Evolutionary conservation across 2,888 invertebrate genomes (phyloP).

Genomic region (Agonopterix arenella): DNA sequence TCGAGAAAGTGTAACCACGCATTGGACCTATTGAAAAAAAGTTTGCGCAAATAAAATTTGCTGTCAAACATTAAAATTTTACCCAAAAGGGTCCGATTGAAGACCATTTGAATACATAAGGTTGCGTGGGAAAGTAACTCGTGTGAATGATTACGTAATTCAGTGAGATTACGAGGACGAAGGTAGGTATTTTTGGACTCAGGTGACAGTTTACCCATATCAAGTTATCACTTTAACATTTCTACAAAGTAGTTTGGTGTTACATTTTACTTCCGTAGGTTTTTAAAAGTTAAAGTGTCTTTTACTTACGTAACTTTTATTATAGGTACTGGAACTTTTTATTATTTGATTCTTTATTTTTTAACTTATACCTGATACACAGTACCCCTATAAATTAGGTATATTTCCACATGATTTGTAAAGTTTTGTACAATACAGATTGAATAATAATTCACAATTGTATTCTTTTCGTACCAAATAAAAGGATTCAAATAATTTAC

Average conservation of each 20-base stretch:
- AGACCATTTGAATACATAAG: conserved; percentile 34
- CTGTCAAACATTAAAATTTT: conserved; percentile 65
- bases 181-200: not conserved
- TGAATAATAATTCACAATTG: no score
- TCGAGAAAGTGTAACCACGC: conserved; percentile 61
- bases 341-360: no score
- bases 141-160: conserved; percentile 26
- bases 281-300: conserved; percentile 7
- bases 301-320: not conserved
- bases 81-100: conserved; percentile 51
- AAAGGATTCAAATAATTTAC: not conserved
- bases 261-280: conserved; percentile 4
- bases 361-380: no score
- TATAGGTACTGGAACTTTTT: no score
- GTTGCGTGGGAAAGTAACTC: conserved; percentile 52
- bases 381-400: no score
- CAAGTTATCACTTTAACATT: conserved; percentile 12
- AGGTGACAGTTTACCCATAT: conserved; percentile 10
- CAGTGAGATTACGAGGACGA: not conserved
- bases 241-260: conserved; percentile 6
- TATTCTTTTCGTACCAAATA: not conserved
- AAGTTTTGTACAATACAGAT: no score
- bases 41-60: conserved; percentile 66
- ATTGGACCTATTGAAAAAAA: conserved; percentile 40
- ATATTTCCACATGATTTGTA: no score